phyloP scores from a whole-genome alignment of 2,888 invertebrate genomes.

The Limnephilus marmoratus region DNA sequence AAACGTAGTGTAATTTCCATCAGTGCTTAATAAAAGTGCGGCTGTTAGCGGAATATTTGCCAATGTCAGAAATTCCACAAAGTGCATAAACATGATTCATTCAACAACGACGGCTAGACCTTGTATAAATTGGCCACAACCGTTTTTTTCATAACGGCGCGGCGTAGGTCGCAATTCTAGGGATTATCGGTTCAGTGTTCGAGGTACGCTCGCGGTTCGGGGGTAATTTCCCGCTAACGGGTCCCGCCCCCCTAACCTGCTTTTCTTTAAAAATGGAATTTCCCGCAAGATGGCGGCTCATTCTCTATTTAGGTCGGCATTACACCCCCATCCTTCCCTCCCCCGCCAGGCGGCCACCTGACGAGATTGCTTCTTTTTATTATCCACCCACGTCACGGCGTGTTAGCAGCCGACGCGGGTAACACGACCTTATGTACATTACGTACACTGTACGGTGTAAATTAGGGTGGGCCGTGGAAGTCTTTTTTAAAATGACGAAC shows the following conservation, averaged over 20 bases:
- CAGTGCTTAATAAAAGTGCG: too few species aligned
- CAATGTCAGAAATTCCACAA: too few species aligned
- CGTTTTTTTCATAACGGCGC: neutral
- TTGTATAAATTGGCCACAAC: neutral
- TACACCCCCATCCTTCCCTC: neutral
- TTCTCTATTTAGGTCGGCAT: constrained; percentile 62
- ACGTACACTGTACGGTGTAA: neutral
- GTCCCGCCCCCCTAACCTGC: constrained; percentile 60
- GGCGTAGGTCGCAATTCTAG: neutral
- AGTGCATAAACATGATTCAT: too few species aligned
- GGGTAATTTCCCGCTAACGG: constrained; percentile 36
- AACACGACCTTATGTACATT: neutral
- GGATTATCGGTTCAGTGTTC: neutral
- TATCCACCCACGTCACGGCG: constrained; percentile 24
- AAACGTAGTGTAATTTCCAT: too few species aligned
- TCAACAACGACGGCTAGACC: neutral
- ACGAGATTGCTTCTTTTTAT: constrained; percentile 62
- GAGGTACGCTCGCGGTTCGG: neutral
- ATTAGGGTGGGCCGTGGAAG: neutral
- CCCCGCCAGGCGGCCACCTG: constrained; percentile 28
- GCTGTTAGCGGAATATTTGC: too few species aligned
- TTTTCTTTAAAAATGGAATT: constrained; percentile 64
- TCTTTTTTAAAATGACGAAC: neutral
- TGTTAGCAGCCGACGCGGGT: neutral
- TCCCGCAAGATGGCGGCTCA: constrained; percentile 63